These are phyloP conservation scores for Gandaritis pyraliata DNA, from an alignment of 2,888 invertebrate genomes.

Conservation along the genomic window DNA sequence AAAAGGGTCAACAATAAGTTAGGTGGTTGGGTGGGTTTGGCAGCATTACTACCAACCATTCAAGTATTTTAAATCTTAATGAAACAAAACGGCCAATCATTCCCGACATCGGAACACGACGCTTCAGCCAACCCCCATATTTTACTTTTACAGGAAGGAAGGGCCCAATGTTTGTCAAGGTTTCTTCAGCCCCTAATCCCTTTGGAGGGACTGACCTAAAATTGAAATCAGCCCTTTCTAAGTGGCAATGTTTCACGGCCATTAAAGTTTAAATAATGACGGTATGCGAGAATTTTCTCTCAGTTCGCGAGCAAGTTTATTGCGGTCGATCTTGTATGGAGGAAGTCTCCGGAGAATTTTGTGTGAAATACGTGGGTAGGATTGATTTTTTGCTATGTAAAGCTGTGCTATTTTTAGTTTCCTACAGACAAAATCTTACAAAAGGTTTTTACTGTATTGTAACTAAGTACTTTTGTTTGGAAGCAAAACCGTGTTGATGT, in stretches of 20 bases:
- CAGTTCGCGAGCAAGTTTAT: constrained; percentile 46
- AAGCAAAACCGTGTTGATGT: too few relatives aligned
- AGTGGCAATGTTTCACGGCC: constrained; percentile 60
- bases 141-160: constrained; percentile 62
- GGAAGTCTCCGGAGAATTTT: constrained; percentile 32
- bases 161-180: constrained; percentile 61
- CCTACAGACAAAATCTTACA: too few relatives aligned
- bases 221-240: constrained; percentile 64
- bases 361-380: constrained; percentile 32
- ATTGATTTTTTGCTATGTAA: constrained; percentile 36
- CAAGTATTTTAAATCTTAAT: constrained; percentile 13
- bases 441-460: too few relatives aligned
- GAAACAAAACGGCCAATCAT: constrained; percentile 15
- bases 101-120: constrained; percentile 5
- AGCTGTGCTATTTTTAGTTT: not conserved
- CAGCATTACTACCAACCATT: not conserved
- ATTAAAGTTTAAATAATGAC: constrained; percentile 63
- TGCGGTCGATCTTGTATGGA: constrained; percentile 50
- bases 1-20: too few relatives aligned
- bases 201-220: constrained; percentile 61
- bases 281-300: constrained; percentile 54
- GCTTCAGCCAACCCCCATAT: constrained; percentile 48
- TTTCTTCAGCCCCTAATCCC: constrained; percentile 60
- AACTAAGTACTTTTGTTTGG: too few relatives aligned
- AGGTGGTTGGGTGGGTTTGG: too few relatives aligned